A percentile compares a stretch with the other conserved stretches of the same genome.
These are phyloP conservation scores for Calliopum simillimum DNA, from an alignment of 2,888 invertebrate genomes.

Conservation along the genomic window DNA sequence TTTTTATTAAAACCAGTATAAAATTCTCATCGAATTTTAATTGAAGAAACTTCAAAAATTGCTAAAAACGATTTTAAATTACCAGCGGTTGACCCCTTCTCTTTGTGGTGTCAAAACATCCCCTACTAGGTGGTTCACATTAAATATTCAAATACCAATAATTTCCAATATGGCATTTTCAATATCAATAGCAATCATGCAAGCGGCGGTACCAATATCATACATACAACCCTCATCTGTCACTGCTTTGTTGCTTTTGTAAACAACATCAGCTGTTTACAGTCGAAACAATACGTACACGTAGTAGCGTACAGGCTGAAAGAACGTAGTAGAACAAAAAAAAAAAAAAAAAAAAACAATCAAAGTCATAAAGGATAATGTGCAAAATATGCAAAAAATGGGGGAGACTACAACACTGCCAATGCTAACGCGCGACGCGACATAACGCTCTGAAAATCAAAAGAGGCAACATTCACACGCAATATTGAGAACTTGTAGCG, in stretches of 20 bases:
- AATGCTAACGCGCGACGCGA: background rate
- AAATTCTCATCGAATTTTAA: no score
- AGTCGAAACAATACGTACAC: slow-evolving; percentile 1
- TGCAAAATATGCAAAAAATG: slow-evolving; percentile 41
- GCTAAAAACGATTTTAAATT: no score
- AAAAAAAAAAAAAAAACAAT: no score
- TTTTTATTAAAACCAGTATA: no score
- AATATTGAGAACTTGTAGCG: slow-evolving; percentile 2
- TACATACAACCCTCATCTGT: background rate
- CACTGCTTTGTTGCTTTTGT: slow-evolving; percentile 7
- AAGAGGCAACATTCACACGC: slow-evolving; percentile 29
- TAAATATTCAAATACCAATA: slow-evolving; percentile 26
- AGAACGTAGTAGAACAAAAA: background rate
- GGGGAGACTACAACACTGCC: background rate
- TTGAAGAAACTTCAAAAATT: no score
- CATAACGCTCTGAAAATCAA: slow-evolving; percentile 3
- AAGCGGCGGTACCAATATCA: background rate
- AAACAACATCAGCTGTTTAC: slow-evolving; percentile 41
- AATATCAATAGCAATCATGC: slow-evolving; percentile 33
- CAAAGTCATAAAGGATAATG: slow-evolving; percentile 37
- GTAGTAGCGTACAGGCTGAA: background rate
- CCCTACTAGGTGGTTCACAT: background rate
- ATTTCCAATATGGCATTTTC: slow-evolving; percentile 24
- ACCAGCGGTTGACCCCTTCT: no score
- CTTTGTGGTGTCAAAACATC: no score